Percentiles rank a stretch among this genome's conserved stretches.
phyloP scores from a whole-genome alignment of 2,888 invertebrate genomes.

The Lobophora halterata region DNA sequence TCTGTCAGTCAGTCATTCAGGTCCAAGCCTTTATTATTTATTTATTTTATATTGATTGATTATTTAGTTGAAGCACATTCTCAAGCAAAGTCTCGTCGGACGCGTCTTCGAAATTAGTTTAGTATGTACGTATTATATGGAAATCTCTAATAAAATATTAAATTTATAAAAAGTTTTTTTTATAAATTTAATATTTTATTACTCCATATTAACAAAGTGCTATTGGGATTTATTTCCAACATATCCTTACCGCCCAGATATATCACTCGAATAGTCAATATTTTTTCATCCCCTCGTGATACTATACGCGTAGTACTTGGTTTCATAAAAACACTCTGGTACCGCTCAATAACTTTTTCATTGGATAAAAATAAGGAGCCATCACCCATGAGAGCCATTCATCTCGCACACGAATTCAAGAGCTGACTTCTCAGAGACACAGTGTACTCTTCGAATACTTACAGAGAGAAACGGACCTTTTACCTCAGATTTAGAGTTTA shows the following conservation, averaged over 20 bases:
- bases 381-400: conserved; percentile 52
- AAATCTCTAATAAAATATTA: conserved; percentile 74
- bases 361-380: conserved; percentile 42
- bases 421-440: conserved; percentile 25
- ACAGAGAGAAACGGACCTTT: conserved; percentile 13
- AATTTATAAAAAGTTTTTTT: too few species aligned
- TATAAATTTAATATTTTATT: too few species aligned
- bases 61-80: too few species aligned
- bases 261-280: conserved; percentile 6
- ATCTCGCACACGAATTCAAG: conserved; percentile 41
- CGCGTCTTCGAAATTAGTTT: conserved; percentile 70
- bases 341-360: conserved; percentile 40
- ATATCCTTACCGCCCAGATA: too few species aligned
- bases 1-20: too few species aligned
- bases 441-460: not conserved
- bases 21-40: too few species aligned
- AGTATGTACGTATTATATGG: too few species aligned
- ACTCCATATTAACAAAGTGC: too few species aligned
- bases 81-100: too few species aligned
- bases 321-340: conserved; percentile 29
- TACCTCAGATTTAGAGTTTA: not conserved
- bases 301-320: conserved; percentile 6
- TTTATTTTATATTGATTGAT: too few species aligned
- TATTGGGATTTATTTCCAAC: too few species aligned
- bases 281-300: not conserved